Percentiles rank a stretch among this genome's conserved stretches.
Evolutionary conservation across 2,797 vertebrate species (phyloP).

Genomic region (Potorous gilbertii): DNA sequence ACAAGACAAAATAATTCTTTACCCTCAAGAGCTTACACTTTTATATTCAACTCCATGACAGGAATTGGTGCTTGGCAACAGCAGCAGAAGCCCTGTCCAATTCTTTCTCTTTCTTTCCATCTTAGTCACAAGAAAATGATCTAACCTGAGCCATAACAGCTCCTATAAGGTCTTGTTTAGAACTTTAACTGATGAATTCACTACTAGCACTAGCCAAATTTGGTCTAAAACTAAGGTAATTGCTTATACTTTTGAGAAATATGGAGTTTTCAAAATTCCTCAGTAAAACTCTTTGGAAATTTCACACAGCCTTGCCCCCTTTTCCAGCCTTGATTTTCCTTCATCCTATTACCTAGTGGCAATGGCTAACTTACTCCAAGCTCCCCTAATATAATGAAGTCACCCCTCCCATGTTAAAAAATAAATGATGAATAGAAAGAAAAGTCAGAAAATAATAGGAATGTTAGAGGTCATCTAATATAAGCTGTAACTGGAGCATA

Average conservation of each 20-base stretch:
- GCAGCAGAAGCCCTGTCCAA: neutral
- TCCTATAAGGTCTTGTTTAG: constrained; percentile 10
- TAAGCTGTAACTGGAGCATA: neutral
- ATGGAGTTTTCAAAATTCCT: neutral
- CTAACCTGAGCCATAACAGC: constrained; percentile 58
- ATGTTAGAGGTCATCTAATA: neutral
- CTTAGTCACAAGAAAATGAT: constrained; percentile 33
- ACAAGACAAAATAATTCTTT: neutral
- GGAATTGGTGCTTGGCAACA: neutral
- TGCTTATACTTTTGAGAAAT: constrained; percentile 15
- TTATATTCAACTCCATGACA: neutral
- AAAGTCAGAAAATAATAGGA: neutral
- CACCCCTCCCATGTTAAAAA: neutral
- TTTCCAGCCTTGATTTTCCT: neutral
- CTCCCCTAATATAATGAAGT: neutral
- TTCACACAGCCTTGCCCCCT: neutral
- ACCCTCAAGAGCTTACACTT: neutral
- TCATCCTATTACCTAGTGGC: neutral
- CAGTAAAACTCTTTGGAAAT: constrained; percentile 32
- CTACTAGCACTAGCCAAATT: constrained; percentile 69
- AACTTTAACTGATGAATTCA: constrained; percentile 67
- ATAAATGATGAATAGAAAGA: neutral
- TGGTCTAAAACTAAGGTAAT: constrained; percentile 63
- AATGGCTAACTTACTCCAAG: neutral
- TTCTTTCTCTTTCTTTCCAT: neutral